Base-by-base conservation (phyloP, 2,113 vertebrate genomes). In the Notiomystis cincta region DNA sequence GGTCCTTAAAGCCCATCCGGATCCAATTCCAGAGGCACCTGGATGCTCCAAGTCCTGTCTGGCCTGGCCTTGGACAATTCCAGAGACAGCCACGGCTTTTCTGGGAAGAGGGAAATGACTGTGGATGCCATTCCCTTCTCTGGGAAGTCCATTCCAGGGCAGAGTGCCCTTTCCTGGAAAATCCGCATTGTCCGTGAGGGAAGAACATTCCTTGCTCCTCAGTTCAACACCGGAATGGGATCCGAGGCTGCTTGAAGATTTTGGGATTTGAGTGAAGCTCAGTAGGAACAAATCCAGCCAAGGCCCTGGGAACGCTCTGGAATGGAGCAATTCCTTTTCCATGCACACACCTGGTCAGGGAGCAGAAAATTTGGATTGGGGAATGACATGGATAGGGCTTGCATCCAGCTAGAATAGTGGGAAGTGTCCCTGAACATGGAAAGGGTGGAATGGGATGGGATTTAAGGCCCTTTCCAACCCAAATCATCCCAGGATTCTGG, bases 241-340 rank as follows among this genome's bases (percentile, higher is more conserved):
- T 54, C 21, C 0, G 1, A 12, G 33, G 2, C 20, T 15, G 33
- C 25, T 30, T 1, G 0, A 16, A 31, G 10, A 0, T 54, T 45
- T 44, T 15, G 50, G 60, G 38, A 54, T 65, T 65, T 44, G 0
- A 0, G 25, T 35, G 38, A 9, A 44, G 6, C 20, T 35, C 33
- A 7, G 15, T 7, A 31, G 48, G 38, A 54, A 24, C 3, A 15
- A 79, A 53, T 12, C 4, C 38, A 24, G 31, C 37, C 0, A 0
- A 35, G 48, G 48, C 7, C 33, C 23, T 13, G 1, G 50, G 50
- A 31, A 31, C 4, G 8, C 16, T 56, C n/a, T 20, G 77, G 40
- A 31, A 37, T 37, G 50, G 40, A 31, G 10, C 13, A 25, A 56
- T 31, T 16, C 62, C 13, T 56, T 31, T 47, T 66, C 50, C 40